Base-by-base conservation (phyloP, 1,140 invertebrate genomes). In the Streblospio benedicti region DNA sequence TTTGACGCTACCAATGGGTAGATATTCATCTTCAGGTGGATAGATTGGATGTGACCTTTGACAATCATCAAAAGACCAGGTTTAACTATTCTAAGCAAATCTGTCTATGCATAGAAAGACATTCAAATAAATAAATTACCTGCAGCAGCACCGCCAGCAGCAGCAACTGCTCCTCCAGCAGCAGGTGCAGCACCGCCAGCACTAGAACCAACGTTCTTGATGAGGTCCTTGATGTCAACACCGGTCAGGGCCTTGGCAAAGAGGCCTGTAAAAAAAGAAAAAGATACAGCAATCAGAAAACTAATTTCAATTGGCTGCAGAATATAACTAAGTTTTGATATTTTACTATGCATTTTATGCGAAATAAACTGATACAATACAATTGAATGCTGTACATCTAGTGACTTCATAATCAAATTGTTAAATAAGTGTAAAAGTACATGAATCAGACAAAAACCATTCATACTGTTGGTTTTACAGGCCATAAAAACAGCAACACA, bases 161-260 rank as follows among this genome's bases (percentile, higher is more conserved):
- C 81, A 57, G 81, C 81, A 64, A 82, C 82, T 59, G 83, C 69
- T 55, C 83, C 84, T 65, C 81, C 84, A 64, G 83, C 88, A 66
- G 82, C 87, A 65, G 87, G 84, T 59, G 87, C 84, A 43, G 87
- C 88, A 70, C 85, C 82, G 65, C 92, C 93, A 63, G 90, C 93
- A 60, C 91, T 92, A 57, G 89, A 89, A 23, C 93, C 91, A 69
- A 99, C 88, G 74, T 93, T 97, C 54, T 89, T 90, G 76, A 99
- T 93, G 66, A 99, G 79, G 49, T 93, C 89, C 76, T 91, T 93
- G 30, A 98, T 85, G 73, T 97, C 93, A 57, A 97, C 79, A 59
- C 90, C 91, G 80, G 98, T 93, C 54, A 99, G 80, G 44, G 94
- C 91, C 78, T 97, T 97, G 61, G 94, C 92, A 79, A 99, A 99